Evolutionary conservation across 1,140 invertebrate genomes (phyloP).

Genomic region (Scaptomyza graminum): DNA sequence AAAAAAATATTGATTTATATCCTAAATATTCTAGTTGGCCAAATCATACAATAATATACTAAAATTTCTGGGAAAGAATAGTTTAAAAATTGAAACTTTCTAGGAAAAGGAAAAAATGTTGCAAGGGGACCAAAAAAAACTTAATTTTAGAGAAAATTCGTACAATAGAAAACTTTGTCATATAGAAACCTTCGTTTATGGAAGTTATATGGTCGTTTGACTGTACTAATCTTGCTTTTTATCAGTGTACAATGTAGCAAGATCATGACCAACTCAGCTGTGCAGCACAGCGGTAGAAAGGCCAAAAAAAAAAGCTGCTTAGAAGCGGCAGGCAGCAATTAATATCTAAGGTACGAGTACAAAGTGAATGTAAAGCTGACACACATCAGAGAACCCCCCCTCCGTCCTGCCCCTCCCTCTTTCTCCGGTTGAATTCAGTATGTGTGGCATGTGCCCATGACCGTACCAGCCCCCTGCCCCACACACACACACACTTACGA

Average conservation of each 20-base stretch:
- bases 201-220: too few relatives aligned
- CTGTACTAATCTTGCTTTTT: neutral
- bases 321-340: conserved; percentile 64
- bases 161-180: too few relatives aligned
- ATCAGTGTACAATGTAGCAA: neutral
- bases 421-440: neutral
- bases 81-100: too few relatives aligned
- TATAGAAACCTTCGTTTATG: too few relatives aligned
- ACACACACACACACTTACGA: conserved; percentile 3
- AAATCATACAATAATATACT: too few relatives aligned
- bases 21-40: too few relatives aligned
- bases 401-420: too few relatives aligned
- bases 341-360: conserved; percentile 77
- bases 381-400: conserved; percentile 54
- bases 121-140: too few relatives aligned
- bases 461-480: neutral
- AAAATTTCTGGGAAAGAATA: too few relatives aligned
- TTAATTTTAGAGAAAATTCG: too few relatives aligned
- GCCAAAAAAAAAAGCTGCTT: conserved; percentile 39
- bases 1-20: too few relatives aligned
- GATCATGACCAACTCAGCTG: conserved; percentile 35
- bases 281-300: conserved; percentile 63
- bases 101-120: too few relatives aligned
- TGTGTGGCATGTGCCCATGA: conserved; percentile 36
- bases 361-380: conserved; percentile 80